Conservation (phyloP, 1,140 invertebrate genomes). For the Hyposmocoma kahamanoa region DNA sequence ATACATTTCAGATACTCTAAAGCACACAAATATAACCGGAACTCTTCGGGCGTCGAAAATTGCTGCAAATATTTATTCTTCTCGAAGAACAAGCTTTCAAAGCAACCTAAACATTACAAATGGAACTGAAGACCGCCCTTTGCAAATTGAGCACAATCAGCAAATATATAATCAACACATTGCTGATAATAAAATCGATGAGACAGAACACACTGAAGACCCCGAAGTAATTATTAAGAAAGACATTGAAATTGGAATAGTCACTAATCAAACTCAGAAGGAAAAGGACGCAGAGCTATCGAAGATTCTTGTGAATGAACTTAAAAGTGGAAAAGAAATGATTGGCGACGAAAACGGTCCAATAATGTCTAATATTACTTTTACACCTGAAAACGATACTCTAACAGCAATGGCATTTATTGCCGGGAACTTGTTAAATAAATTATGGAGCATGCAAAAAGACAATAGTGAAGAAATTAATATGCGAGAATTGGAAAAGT, state of each 20-base stretch:
- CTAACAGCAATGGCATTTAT: conserved; percentile 58
- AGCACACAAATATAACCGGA: conserved; percentile 35
- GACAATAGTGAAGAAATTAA: conserved; percentile 28
- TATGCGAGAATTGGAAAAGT: conserved; percentile 41
- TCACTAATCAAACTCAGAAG: conserved; percentile 42
- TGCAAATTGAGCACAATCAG: conserved; percentile 49
- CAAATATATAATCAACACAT: conserved; percentile 39
- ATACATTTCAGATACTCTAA: conserved; percentile 42
- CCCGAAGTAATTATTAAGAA: conserved; percentile 19
- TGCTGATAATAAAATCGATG: conserved; percentile 53
- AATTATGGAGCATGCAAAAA: conserved; percentile 59
- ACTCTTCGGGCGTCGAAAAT: conserved; percentile 28
- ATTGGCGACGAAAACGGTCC: conserved; percentile 43
- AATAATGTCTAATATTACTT: conserved; percentile 55
- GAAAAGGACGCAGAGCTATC: conserved; percentile 49
- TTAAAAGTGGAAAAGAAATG: conserved; percentile 43
- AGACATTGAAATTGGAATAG: conserved; percentile 26
- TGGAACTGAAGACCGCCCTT: conserved; percentile 19
- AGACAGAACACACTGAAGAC: conserved; percentile 18
- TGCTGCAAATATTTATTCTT: conserved; percentile 15
- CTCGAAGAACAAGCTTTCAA: conserved; percentile 25
- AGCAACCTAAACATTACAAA: conserved; percentile 20
- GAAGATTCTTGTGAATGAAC: conserved; percentile 52
- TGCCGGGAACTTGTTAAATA: conserved; percentile 58
- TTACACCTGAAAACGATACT: conserved; percentile 62